A percentile compares a stretch with the other conserved stretches of the same genome.
phyloP scores from a whole-genome alignment of 2,888 invertebrate genomes.

The Synanthedon vespiformis region DNA sequence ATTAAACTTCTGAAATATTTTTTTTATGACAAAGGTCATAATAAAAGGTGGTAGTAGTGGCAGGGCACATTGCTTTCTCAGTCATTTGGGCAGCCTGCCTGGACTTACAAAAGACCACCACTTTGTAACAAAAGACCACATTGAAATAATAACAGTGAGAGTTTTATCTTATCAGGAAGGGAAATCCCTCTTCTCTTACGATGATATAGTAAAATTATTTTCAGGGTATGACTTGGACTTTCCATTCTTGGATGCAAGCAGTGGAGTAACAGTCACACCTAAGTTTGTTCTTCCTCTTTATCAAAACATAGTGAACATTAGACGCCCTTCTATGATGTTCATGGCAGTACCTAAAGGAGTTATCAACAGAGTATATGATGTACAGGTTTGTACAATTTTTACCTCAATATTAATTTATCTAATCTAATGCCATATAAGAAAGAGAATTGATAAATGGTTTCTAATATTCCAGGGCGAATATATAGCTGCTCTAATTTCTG shows the following conservation, averaged over 20 bases:
- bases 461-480: constrained; percentile 67
- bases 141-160: too few relatives aligned
- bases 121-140: too few relatives aligned
- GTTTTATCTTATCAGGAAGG: too few relatives aligned
- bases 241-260: constrained; percentile 75
- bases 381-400: constrained; percentile 67
- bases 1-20: too few relatives aligned
- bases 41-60: too few relatives aligned
- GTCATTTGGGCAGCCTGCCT: too few relatives aligned
- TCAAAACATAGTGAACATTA: constrained; percentile 81
- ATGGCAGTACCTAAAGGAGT: constrained; percentile 80
- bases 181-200: too few relatives aligned
- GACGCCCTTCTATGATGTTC: constrained; percentile 80
- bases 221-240: constrained; percentile 78
- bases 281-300: constrained; percentile 78
- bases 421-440: too few relatives aligned
- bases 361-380: constrained; percentile 74
- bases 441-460: not conserved
- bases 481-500: constrained; percentile 71
- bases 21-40: too few relatives aligned
- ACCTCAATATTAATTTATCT: too few relatives aligned
- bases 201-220: constrained; percentile 8
- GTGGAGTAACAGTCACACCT: constrained; percentile 72
- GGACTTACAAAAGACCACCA: too few relatives aligned
- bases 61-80: too few relatives aligned